Conservation (phyloP, 1,140 invertebrate species). For the Aphelinus atriplicis region DNA sequence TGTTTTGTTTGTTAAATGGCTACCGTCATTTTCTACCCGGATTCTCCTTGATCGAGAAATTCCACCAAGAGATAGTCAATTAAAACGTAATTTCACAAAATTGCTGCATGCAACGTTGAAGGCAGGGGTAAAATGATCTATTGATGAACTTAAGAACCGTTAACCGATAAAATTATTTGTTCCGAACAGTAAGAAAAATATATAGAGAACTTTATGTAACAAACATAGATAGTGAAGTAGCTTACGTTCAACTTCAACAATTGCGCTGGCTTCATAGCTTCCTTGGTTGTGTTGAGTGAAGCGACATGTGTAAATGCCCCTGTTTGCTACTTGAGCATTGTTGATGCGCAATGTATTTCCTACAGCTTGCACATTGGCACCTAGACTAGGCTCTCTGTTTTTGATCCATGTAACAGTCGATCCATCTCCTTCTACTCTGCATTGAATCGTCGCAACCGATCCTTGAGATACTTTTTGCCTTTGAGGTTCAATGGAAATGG, state of each 20-base stretch:
- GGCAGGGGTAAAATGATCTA: no score
- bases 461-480: slow-evolving; percentile 82
- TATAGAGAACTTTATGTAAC: neutral
- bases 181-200: slow-evolving; percentile 10
- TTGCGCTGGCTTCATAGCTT: slow-evolving; percentile 74
- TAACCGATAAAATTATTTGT: no score
- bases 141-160: no score
- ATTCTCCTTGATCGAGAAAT: no score
- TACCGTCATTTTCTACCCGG: no score
- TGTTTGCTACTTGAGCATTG: slow-evolving; percentile 77
- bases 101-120: no score
- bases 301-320: slow-evolving; percentile 83
- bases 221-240: slow-evolving; percentile 40
- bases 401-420: slow-evolving; percentile 84
- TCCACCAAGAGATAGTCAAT: no score
- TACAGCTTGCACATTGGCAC: slow-evolving; percentile 71
- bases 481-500: slow-evolving; percentile 72
- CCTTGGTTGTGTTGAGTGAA: slow-evolving; percentile 69
- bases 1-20: no score
- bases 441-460: slow-evolving; percentile 78
- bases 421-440: slow-evolving; percentile 74
- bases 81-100: no score
- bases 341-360: slow-evolving; percentile 78
- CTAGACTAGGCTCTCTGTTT: slow-evolving; percentile 71
- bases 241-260: slow-evolving; percentile 89